Base-by-base conservation (phyloP, 1,140 invertebrate genomes). In the Chrysopa pallens region DNA sequence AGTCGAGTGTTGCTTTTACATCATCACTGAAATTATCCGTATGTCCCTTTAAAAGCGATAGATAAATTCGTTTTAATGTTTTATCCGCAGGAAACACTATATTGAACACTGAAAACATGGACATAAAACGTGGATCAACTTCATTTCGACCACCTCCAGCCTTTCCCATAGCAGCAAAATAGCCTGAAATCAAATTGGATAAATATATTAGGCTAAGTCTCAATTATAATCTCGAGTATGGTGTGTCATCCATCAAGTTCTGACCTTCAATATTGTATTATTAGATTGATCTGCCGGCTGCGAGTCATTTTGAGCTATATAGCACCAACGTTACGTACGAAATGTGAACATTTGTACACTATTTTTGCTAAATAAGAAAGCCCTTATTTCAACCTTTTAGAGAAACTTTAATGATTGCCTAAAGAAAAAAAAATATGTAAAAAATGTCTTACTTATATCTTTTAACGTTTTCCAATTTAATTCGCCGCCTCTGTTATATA, bases 401-500 rank as follows among this genome's bases (percentile, higher is more conserved):
- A n/a, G 29, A 31, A 31, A 31, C 11, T 7, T 7, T 31, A 31
- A 11, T 31, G 6, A 31, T 11, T 31, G 29, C 6, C 6, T 11
- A 11, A 31, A 7, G 11, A 31, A 31, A 7, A 31, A 7, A 31
- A 31, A 31, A 31, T 31, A 7, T 31, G n/a, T 4, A 9, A 11
- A 33, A 33, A 33, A 6, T 11, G n/a, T 4, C 60, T 57, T 59
- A 64, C 71, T 70, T 41, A 90, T 78, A 54, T 93, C 87, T 56
- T 78, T 84, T 33, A 92, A 65, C 50, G 76, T 75, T 57, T 87
- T 93, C 86, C 88, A 91, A 58, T 78, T 84, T 0, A 91, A 66
- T 55, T 91, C 83, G 60, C 87, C 88, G n/a, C 79, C 83, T 41
- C 85, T 62, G 62, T 89, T 85, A 58, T 89, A 93, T 50, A 90